Percentiles rank a stretch among this genome's conserved stretches.
phyloP scores from a whole-genome alignment of 2,113 vertebrate genomes.

The Paracanthobrama guichenoti region DNA sequence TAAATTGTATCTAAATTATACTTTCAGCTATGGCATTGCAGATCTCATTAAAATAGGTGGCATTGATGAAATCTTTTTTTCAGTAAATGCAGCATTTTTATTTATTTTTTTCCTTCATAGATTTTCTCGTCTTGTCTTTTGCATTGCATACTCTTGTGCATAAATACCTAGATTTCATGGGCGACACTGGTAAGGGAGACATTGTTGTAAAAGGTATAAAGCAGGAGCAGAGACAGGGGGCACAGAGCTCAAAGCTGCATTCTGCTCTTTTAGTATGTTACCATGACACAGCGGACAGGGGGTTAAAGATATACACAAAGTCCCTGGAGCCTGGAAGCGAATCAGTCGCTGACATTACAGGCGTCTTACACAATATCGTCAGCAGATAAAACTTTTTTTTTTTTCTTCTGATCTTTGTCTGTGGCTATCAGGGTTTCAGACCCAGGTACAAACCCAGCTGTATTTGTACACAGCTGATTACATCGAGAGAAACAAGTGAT shows the following conservation, averaged over 20 bases:
- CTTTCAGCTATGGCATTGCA: background rate
- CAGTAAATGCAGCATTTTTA: background rate
- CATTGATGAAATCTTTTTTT: background rate
- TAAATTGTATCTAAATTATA: constrained; percentile 6
- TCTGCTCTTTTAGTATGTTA: constrained; percentile 2
- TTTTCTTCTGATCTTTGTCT: background rate
- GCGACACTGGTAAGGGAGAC: background rate
- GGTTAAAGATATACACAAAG: constrained; percentile 26
- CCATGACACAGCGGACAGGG: constrained; percentile 1
- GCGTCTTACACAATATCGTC: background rate
- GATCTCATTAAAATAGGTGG: background rate
- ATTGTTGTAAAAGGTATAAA: background rate
- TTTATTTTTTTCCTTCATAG: background rate
- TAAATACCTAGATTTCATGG: constrained; percentile 8
- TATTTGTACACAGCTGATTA: background rate
- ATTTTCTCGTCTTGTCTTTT: background rate
- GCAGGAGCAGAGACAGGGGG: background rate
- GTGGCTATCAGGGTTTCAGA: background rate
- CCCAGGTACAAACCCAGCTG: background rate
- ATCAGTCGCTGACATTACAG: constrained; percentile 18
- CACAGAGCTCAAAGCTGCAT: background rate
- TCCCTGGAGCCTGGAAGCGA: background rate
- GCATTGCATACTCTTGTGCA: background rate
- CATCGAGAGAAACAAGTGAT: background rate
- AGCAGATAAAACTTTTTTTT: background rate